These are phyloP conservation scores for Planiliza haematocheilus DNA, from an alignment of 2,113 vertebrate species.

Conservation along the genomic window DNA sequence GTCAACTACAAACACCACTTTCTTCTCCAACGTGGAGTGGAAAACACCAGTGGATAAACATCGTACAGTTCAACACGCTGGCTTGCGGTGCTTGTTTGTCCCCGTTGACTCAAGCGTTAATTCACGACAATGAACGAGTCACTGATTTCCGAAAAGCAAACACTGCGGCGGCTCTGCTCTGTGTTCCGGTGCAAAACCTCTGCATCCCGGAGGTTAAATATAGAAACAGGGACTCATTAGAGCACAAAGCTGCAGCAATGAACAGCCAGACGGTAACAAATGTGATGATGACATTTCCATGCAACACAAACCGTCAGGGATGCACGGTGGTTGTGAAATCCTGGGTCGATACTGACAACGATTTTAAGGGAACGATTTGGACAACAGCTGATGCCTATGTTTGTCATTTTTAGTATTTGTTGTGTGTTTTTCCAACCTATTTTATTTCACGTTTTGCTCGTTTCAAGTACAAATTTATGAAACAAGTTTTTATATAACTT, in stretches of 20 bases:
- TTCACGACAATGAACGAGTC: conserved; percentile 50
- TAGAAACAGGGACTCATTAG: conserved; percentile 60
- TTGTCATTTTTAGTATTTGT: too few relatives aligned
- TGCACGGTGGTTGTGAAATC: too few relatives aligned
- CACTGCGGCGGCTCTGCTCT: neutral
- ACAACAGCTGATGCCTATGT: too few relatives aligned
- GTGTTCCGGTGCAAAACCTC: conserved; percentile 1
- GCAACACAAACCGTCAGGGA: neutral
- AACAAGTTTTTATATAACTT: too few relatives aligned
- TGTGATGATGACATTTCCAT: conserved; percentile 8
- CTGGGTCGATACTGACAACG: too few relatives aligned
- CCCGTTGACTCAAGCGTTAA: conserved; percentile 43
- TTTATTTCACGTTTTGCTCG: too few relatives aligned
- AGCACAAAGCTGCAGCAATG: conserved; percentile 38
- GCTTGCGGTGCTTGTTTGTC: neutral
- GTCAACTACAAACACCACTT: neutral
- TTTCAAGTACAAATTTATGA: too few relatives aligned
- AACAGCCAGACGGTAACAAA: conserved; percentile 42
- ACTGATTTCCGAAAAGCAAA: conserved; percentile 66
- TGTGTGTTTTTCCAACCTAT: too few relatives aligned
- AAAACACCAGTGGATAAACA: neutral
- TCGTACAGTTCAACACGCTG: neutral
- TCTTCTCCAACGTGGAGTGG: neutral
- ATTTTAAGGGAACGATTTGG: too few relatives aligned
- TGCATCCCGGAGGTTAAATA: conserved; percentile 20